A percentile compares a stretch with the other conserved stretches of the same genome.
These are phyloP conservation scores for Macropis europaea DNA, from an alignment of 2,888 invertebrate genomes.

Conservation along the genomic window DNA sequence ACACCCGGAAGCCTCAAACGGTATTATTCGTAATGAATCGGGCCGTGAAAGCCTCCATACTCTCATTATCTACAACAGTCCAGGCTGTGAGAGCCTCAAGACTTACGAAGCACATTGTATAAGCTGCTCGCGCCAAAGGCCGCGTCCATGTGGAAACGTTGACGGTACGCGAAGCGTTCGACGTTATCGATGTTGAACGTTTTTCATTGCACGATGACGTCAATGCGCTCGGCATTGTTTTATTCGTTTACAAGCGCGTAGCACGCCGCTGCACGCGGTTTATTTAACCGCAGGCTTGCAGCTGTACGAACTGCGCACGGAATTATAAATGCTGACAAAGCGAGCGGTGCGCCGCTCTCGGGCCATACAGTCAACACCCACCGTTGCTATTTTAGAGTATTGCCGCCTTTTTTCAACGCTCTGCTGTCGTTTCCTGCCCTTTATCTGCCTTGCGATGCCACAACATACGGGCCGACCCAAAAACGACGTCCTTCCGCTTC, in stretches of 20 bases:
- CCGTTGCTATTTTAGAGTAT: slow-evolving; percentile 50
- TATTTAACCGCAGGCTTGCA: slow-evolving; percentile 57
- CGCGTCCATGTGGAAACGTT: slow-evolving; percentile 14
- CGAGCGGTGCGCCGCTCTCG: slow-evolving; percentile 30
- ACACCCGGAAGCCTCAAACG: no score
- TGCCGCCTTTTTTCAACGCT: slow-evolving; percentile 21
- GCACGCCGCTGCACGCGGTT: slow-evolving; percentile 38
- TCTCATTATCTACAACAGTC: no score
- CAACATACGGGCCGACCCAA: neutral
- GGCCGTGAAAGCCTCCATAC: no score
- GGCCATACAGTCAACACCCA: slow-evolving; percentile 28
- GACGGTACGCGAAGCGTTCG: slow-evolving; percentile 30
- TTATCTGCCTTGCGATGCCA: slow-evolving; percentile 1
- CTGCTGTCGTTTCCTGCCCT: neutral
- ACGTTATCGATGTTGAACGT: slow-evolving; percentile 29
- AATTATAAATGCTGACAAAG: slow-evolving; percentile 62
- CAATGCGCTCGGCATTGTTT: slow-evolving; percentile 55
- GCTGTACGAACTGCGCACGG: slow-evolving; percentile 38
- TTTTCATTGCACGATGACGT: slow-evolving; percentile 48
- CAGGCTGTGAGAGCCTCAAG: no score
- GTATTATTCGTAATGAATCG: no score
- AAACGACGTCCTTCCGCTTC: no score
- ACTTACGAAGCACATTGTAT: no score
- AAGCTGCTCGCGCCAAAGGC: no score
- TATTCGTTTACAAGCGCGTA: slow-evolving; percentile 43